These are phyloP conservation scores for Cygnus atratus DNA, from an alignment of 2,113 vertebrate species.

Conservation along the genomic window DNA sequence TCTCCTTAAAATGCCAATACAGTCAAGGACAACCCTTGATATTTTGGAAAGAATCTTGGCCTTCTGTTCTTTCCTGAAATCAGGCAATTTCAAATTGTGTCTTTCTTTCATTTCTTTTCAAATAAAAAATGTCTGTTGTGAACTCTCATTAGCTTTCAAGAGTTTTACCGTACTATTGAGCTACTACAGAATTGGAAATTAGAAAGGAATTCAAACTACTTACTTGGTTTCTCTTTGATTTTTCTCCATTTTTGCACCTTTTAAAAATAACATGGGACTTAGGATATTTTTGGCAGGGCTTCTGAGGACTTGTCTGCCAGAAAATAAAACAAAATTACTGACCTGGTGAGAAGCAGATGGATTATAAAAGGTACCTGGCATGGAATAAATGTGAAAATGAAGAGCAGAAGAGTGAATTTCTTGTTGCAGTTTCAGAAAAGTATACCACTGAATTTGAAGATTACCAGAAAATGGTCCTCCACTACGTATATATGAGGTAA, in stretches of 20 bases:
- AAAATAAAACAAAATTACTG: slow-evolving; percentile 47
- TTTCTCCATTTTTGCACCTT: slow-evolving; percentile 32
- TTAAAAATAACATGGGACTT: slow-evolving; percentile 47
- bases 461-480: neutral
- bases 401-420: slow-evolving; percentile 27
- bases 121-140: slow-evolving; percentile 10
- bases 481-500: neutral
- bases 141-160: neutral
- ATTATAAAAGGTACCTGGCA: slow-evolving; percentile 43
- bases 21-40: neutral
- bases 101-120: slow-evolving; percentile 6
- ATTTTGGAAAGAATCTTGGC: neutral
- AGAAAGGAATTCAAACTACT: slow-evolving; percentile 5
- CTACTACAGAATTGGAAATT: neutral
- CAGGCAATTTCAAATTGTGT: neutral
- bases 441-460: neutral
- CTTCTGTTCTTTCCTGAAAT: slow-evolving; percentile 7
- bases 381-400: slow-evolving; percentile 15
- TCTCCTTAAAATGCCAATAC: neutral
- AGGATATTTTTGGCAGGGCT: slow-evolving; percentile 30
- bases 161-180: neutral
- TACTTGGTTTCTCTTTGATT: slow-evolving; percentile 24
- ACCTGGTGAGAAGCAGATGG: slow-evolving; percentile 46
- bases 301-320: slow-evolving; percentile 34
- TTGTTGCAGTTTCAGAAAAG: slow-evolving; percentile 16